phyloP scores from a whole-genome alignment of 2,888 invertebrate species.

The Platycnemis pennipes region DNA sequence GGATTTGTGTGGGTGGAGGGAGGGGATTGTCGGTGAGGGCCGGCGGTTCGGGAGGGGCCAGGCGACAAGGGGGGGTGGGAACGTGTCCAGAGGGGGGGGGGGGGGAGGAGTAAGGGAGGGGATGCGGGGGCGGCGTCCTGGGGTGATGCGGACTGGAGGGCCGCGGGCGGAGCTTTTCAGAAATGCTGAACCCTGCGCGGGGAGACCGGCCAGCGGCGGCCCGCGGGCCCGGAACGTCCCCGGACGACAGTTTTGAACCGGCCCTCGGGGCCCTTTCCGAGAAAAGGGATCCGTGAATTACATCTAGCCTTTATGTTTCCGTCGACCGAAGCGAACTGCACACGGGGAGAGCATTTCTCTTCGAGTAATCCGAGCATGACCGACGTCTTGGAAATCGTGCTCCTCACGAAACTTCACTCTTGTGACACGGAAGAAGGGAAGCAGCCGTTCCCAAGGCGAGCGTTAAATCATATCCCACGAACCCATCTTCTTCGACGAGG shows the following conservation, averaged over 20 bases:
- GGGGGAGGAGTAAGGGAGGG: neutral
- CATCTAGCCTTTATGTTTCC: neutral
- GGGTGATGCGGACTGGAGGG: neutral
- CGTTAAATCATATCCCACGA: no score
- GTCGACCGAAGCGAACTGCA: neutral
- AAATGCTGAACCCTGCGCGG: neutral
- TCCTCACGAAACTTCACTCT: neutral
- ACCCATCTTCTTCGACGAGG: no score
- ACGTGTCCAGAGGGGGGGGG: neutral
- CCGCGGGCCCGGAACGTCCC: neutral
- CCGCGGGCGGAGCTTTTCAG: neutral
- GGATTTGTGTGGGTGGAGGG: neutral
- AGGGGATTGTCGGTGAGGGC: neutral
- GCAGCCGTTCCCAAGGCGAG: no score
- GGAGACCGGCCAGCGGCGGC: neutral
- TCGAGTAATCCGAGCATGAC: neutral
- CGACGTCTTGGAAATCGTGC: neutral
- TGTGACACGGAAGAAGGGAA: no score
- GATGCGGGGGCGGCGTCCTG: neutral
- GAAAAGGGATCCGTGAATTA: neutral
- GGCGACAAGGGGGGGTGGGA: no score
- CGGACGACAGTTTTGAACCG: slow-evolving; percentile 23
- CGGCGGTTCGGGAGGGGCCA: neutral
- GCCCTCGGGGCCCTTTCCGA: neutral
- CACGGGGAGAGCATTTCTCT: neutral